Conservation (phyloP, 2,888 invertebrate genomes). For the Lycaena phlaeas region DNA sequence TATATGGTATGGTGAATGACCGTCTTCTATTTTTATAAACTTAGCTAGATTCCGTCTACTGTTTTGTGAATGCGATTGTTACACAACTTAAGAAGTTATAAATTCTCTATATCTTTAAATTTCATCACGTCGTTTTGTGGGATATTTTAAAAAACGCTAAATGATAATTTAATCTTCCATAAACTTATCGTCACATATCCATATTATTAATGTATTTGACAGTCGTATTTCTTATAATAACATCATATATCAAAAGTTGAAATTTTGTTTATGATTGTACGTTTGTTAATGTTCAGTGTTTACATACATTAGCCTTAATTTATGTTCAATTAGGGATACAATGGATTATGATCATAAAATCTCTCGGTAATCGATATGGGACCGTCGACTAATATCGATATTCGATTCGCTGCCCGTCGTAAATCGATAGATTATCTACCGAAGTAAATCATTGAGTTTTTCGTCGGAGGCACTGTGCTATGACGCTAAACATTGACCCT, state of each 20-base stretch:
- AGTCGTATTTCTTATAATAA: not conserved
- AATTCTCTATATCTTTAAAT: no score
- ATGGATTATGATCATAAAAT: not conserved
- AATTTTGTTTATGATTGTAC: not conserved
- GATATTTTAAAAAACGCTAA: no score
- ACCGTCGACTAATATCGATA: conserved; percentile 27
- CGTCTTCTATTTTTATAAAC: no score
- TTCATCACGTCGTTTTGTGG: no score
- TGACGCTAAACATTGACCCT: no score
- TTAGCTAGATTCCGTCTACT: no score
- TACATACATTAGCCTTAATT: not conserved
- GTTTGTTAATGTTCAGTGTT: not conserved
- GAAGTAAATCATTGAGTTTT: not conserved
- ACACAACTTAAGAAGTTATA: no score
- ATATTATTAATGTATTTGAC: not conserved
- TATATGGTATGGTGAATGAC: no score
- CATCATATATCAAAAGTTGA: not conserved
- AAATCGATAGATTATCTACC: conserved; percentile 34
- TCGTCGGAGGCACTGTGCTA: no score
- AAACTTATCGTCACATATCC: not conserved
- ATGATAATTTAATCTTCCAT: not conserved
- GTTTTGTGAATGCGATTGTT: no score
- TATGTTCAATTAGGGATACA: not conserved
- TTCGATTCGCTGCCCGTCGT: conserved; percentile 30
- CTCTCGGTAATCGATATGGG: not conserved